phyloP scores from a whole-genome alignment of 2,888 invertebrate species.

The Scaptomyza caliginosa region DNA sequence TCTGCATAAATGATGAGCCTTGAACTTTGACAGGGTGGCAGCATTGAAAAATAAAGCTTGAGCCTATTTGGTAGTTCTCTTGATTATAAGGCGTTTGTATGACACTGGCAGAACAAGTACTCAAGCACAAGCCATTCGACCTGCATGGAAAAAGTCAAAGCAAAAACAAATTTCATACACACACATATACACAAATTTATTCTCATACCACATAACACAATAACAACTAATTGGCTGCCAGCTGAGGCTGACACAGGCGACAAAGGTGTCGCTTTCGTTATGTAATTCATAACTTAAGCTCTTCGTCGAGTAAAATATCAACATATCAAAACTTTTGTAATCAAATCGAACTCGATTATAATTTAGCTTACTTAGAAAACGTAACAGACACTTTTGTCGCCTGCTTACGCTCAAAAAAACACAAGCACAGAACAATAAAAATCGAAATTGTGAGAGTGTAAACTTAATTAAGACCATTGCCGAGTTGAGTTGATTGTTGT shows the following conservation, averaged over 20 bases:
- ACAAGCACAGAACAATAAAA: conserved; percentile 22
- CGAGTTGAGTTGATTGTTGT: conserved; percentile 69
- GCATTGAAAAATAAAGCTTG: conserved; percentile 13
- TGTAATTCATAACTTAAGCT: background rate
- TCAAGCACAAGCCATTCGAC: conserved; percentile 55
- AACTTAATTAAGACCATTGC: conserved; percentile 72
- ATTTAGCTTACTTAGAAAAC: background rate
- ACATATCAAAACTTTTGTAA: too few relatives aligned
- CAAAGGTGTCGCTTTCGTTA: conserved; percentile 4
- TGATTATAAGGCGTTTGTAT: conserved; percentile 63
- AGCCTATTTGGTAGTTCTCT: conserved; percentile 37
- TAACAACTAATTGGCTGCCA: conserved; percentile 23
- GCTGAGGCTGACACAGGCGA: conserved; percentile 24
- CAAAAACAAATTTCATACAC: conserved; percentile 9
- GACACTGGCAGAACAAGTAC: conserved; percentile 45
- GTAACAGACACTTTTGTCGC: conserved; percentile 30
- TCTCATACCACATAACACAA: background rate
- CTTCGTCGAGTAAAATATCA: too few relatives aligned
- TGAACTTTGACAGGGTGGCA: conserved; percentile 54
- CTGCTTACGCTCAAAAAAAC: background rate
- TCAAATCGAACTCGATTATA: too few relatives aligned
- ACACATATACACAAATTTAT: conserved; percentile 1
- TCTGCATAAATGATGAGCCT: conserved; percentile 51
- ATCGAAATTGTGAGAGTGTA: conserved; percentile 72
- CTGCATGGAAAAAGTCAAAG: conserved; percentile 70